Evolutionary conservation across 2,888 invertebrate species (phyloP).

Genomic region (Nysson spinosus): DNA sequence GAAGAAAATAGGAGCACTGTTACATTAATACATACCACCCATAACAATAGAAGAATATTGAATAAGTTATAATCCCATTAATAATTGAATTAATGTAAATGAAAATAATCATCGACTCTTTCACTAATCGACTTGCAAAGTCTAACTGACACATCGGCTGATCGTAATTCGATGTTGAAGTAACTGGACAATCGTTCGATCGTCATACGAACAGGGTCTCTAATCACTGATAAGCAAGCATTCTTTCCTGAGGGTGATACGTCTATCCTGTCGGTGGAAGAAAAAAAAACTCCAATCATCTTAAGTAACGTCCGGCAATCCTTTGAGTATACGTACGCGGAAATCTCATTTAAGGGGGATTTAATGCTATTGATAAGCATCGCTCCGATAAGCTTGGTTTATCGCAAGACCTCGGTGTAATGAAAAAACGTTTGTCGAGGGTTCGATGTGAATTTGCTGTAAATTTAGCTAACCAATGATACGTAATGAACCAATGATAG

Average conservation of each 20-base stretch:
- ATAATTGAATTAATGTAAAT: no score
- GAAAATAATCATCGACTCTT: no score
- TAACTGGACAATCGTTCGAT: constrained; percentile 16
- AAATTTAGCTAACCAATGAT: no score
- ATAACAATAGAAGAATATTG: background rate
- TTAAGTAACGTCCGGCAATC: background rate
- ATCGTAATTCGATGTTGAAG: constrained; percentile 25
- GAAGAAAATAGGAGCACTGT: background rate
- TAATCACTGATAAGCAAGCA: constrained; percentile 33
- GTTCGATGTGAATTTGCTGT: no score
- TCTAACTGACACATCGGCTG: background rate
- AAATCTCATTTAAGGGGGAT: constrained; percentile 1
- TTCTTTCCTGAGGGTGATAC: constrained; percentile 6
- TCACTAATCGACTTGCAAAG: no score
- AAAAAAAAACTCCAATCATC: background rate
- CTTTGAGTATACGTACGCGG: no score
- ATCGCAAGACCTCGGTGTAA: no score
- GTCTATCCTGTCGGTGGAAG: background rate
- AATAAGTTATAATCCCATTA: no score
- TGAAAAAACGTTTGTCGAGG: no score
- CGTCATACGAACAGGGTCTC: constrained; percentile 11
- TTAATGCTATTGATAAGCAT: no score
- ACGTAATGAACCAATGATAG: no score
- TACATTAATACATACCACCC: constrained; percentile 4
- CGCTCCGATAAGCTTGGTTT: no score